Conservation (phyloP, 1,140 invertebrate species). For the Neuroterus valhalla region DNA sequence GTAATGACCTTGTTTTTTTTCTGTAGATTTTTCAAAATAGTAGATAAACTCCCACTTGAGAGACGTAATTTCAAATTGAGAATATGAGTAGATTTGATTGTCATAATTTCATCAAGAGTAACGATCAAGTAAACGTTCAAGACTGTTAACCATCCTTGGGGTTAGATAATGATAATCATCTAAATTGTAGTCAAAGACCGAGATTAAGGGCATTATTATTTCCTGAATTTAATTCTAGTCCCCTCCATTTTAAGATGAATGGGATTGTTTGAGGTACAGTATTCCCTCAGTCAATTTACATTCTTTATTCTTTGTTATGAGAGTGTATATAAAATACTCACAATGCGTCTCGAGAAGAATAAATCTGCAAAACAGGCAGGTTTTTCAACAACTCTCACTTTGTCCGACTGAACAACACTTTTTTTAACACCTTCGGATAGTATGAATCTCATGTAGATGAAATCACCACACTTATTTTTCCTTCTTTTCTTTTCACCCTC, state of each 20-base stretch:
- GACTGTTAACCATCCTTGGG: neutral
- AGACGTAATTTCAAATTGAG: neutral
- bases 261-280: neutral
- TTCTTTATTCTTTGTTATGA: neutral
- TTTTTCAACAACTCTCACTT: neutral
- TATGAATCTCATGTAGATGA: too few species aligned
- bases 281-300: neutral
- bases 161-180: conserved; percentile 2
- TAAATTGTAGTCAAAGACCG: neutral
- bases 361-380: neutral
- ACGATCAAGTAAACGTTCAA: too few species aligned
- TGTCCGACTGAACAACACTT: neutral
- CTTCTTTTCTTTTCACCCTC: too few species aligned
- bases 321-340: neutral
- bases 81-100: neutral
- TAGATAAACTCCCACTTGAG: neutral
- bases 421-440: neutral
- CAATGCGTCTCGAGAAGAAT: neutral
- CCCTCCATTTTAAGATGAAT: neutral
- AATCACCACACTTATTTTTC: too few species aligned
- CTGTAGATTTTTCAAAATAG: too few species aligned
- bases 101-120: neutral
- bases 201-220: conserved; percentile 1
- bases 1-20: too few species aligned
- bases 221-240: neutral